These are phyloP conservation scores for Euzophera pinguis DNA, from an alignment of 2,888 invertebrate species.

Conservation along the genomic window DNA sequence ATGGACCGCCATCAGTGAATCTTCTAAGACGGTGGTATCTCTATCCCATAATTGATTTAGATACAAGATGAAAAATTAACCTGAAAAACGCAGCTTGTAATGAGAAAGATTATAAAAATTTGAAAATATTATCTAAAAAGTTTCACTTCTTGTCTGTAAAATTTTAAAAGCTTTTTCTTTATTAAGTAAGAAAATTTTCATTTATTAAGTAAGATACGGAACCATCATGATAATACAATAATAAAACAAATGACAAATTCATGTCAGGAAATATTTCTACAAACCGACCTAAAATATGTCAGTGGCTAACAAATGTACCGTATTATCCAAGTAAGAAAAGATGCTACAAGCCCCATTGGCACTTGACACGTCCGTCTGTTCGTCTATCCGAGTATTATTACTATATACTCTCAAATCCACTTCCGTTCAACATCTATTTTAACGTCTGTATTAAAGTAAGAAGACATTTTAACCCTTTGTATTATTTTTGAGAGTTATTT, in stretches of 20 bases:
- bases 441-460: not conserved
- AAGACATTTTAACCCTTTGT: not conserved
- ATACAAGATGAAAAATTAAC: no score
- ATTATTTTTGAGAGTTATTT: not conserved
- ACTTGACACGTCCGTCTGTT: slow-evolving; percentile 4
- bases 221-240: not conserved
- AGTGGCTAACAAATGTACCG: not conserved
- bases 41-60: no score
- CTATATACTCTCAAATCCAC: slow-evolving; percentile 2
- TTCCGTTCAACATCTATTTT: not conserved
- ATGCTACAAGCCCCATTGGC: slow-evolving; percentile 2
- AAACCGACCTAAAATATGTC: not conserved
- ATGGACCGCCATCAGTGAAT: no score
- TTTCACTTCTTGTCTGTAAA: no score
- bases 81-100: no score
- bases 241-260: not conserved
- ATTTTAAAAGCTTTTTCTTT: no score
- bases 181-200: no score
- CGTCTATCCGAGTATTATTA: not conserved
- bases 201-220: no score
- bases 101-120: no score
- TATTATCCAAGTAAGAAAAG: not conserved
- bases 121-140: no score
- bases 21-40: no score
- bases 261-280: not conserved